Evolutionary conservation across 2,888 invertebrate species (phyloP), one percentile per base, ranked within the genome.

Genomic region (Trilocha varians): DNA sequence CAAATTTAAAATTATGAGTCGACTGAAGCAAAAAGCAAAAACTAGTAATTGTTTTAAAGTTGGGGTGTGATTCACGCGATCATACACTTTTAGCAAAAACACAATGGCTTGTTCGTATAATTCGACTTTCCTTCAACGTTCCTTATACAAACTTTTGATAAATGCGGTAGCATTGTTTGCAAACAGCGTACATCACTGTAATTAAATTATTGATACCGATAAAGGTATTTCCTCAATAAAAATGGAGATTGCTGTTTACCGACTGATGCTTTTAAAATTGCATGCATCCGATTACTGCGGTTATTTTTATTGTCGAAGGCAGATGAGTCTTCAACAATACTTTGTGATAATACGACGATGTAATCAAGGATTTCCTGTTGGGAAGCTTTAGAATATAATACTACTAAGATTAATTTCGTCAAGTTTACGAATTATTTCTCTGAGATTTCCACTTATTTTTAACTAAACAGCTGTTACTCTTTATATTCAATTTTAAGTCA

Each of bases 101-200:
- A 65, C 65, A 70, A 71, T 68, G 62, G 54, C 59, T 53, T 54
- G 55, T 53, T 56, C 57, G 49, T 59, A 57, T 59, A 57, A 64
- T 62, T 61, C 49, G 55, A 51, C 55, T 56, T 61, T 58, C 57
- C 65, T 62, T 64, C 60, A 48, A 44, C 53, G 47, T 46, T 57
- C 70, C 65, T 53, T 70, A 64, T 60, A 65, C 53, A 65, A 53
- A 48, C 48, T 42, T 51, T 53, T 60, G 60, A 64, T 62, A 60
- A 62, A 63, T 62, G 59, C 55, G 48, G 48, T 47, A 45, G 49
- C 56, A 49, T 53, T 55, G 57, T 52, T 48, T 52, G 51, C 52
- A 52, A 46, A 48, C 44, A 45, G 43, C 52, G 52, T 49, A 48
- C 47, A 54, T 57, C 51, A 54, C 55, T 46, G 47, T 48, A 47